These are phyloP conservation scores for Cydia fagiglandana DNA, from an alignment of 1,140 invertebrate species.

Conservation along the genomic window DNA sequence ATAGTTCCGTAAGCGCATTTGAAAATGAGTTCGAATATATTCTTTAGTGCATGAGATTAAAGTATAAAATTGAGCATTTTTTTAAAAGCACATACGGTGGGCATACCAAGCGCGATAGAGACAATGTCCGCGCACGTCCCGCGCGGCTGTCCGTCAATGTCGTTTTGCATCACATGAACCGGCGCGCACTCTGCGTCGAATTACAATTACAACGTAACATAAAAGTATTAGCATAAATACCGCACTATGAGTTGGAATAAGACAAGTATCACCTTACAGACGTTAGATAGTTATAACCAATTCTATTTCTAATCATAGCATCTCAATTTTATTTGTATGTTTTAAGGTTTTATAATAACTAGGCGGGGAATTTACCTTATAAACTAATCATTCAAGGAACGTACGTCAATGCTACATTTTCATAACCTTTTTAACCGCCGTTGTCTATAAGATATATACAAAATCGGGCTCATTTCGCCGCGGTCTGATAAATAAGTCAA, in stretches of 20 bases:
- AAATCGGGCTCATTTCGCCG: too few species aligned
- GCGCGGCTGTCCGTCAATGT: conserved; percentile 31
- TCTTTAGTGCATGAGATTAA: background rate
- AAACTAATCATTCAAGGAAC: too few species aligned
- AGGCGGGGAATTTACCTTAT: too few species aligned
- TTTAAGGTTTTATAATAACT: too few species aligned
- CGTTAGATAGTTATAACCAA: background rate
- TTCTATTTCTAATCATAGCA: background rate
- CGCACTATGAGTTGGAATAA: background rate
- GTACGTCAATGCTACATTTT: too few species aligned
- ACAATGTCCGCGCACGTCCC: conserved; percentile 17
- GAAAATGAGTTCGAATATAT: background rate
- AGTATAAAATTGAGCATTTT: background rate
- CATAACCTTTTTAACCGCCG: too few species aligned
- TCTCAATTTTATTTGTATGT: too few species aligned
- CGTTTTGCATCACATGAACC: conserved; percentile 34
- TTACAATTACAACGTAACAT: conserved; percentile 33
- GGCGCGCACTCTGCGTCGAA: conserved; percentile 23
- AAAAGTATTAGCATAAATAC: conserved; percentile 27
- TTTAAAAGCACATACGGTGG: background rate
- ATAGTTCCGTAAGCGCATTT: background rate
- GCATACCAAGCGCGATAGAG: background rate
- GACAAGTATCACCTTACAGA: background rate
- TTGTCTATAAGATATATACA: too few species aligned
- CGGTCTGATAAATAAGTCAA: too few species aligned